Evolutionary conservation across 2,113 vertebrate species (phyloP).

Genomic region (Ibidorhyncha struthersii): DNA sequence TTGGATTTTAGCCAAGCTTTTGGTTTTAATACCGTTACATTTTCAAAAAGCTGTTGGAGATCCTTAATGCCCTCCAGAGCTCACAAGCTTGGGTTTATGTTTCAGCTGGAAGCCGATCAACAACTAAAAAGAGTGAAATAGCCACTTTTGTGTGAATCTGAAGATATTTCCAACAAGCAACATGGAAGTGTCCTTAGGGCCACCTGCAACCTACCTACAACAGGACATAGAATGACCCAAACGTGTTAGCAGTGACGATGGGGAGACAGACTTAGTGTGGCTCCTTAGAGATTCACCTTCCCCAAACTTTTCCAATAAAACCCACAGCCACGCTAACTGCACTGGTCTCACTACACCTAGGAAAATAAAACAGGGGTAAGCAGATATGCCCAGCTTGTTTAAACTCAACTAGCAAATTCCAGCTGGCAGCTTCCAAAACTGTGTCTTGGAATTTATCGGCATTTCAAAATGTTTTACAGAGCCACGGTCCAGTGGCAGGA

Average conservation of each 20-base stretch:
- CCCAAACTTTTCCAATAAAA: background rate
- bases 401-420: conserved; percentile 12
- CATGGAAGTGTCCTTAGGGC: background rate
- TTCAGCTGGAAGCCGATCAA: conserved; percentile 39
- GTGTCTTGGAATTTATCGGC: conserved; percentile 17
- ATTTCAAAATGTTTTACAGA: conserved; percentile 14
- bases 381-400: background rate
- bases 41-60: background rate
- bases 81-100: background rate
- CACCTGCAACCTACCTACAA: background rate
- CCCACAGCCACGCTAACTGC: rapidly evolving
- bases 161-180: background rate
- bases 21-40: background rate
- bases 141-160: background rate
- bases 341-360: background rate
- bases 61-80: conserved; percentile 12
- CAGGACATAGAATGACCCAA: background rate
- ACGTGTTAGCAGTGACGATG: background rate
- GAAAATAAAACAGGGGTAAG: conserved; percentile 4
- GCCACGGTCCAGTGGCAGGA: background rate
- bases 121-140: background rate
- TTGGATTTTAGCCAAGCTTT: conserved; percentile 22
- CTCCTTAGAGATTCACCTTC: background rate
- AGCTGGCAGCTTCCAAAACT: conserved; percentile 18
- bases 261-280: background rate